Percentiles rank a stretch among this genome's conserved stretches.
Conservation (phyloP, 2,888 invertebrate species). For the Hydroisotoma schaefferi region DNA sequence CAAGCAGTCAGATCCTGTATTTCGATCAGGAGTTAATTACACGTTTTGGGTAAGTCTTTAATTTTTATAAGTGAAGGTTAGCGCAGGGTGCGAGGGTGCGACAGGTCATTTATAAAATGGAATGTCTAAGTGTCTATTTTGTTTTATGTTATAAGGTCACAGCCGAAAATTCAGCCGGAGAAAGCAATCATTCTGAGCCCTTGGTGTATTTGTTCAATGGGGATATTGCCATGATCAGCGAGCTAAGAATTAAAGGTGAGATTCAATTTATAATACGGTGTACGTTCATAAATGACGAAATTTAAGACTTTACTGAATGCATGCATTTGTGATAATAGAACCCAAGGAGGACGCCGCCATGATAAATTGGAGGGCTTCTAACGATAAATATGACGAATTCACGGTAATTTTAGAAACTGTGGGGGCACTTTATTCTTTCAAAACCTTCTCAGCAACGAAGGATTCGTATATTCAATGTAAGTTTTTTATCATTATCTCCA, state of each 20-base stretch:
- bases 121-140: background rate
- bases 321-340: conserved; percentile 15
- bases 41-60: conserved; percentile 65
- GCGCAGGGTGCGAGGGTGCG: too few species aligned
- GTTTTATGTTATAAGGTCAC: conserved; percentile 49
- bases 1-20: conserved; percentile 50
- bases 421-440: conserved; percentile 16
- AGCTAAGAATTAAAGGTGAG: conserved; percentile 24
- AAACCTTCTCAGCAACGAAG: conserved; percentile 1
- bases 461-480: conserved; percentile 17
- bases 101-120: background rate
- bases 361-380: conserved; percentile 24
- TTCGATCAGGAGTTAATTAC: conserved; percentile 61
- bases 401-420: conserved; percentile 12
- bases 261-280: too few species aligned
- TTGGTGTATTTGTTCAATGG: conserved; percentile 63
- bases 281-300: background rate
- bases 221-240: conserved; percentile 51
- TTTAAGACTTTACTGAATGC: background rate
- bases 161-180: conserved; percentile 63
- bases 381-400: conserved; percentile 20
- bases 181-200: conserved; percentile 62
- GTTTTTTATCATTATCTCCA: conserved; percentile 4
- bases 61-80: too few species aligned
- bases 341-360: conserved; percentile 23